Percentiles rank a stretch among this genome's conserved stretches.
phyloP scores from a whole-genome alignment of 2,797 vertebrate genomes.

The Spea hammondii region DNA sequence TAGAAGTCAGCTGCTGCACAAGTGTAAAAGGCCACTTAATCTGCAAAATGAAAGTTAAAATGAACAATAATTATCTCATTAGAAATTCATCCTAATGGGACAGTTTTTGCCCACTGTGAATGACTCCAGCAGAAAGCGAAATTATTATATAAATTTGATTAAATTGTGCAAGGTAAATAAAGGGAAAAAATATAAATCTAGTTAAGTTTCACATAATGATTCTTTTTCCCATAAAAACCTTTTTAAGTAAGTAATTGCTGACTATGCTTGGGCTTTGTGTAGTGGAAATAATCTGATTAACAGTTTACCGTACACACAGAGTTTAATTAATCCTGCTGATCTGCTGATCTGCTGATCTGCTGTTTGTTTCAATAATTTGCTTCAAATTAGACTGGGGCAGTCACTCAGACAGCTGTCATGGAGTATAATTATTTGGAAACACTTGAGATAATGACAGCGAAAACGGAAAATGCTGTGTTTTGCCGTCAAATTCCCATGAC shows the following conservation, averaged over 20 bases:
- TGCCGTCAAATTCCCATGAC: slow-evolving; percentile 69
- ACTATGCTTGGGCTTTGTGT: slow-evolving; percentile 12
- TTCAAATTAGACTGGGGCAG: slow-evolving; percentile 88
- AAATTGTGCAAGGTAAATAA: too few species aligned
- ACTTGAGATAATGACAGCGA: slow-evolving; percentile 62
- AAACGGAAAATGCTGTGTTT: slow-evolving; percentile 66
- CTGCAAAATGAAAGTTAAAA: too few species aligned
- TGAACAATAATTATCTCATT: too few species aligned
- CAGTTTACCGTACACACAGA: slow-evolving; percentile 89
- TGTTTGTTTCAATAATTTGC: slow-evolving; percentile 97
- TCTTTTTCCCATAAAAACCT: slow-evolving; percentile 1
- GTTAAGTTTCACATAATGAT: neutral
- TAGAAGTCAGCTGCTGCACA: too few species aligned
- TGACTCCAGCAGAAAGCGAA: too few species aligned
- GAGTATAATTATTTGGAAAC: slow-evolving; percentile 72
- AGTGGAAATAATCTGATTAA: slow-evolving; percentile 80
- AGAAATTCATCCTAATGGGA: too few species aligned
- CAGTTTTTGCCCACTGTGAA: too few species aligned
- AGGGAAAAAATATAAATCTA: too few species aligned
- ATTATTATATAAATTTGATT: too few species aligned
- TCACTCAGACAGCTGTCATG: slow-evolving; percentile 85
- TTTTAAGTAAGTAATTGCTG: slow-evolving; percentile 4
- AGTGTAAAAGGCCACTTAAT: too few species aligned
- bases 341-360: slow-evolving; percentile 96
- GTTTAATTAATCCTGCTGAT: slow-evolving; percentile 98